Evolutionary conservation across 2,888 invertebrate species (phyloP), one percentile per base, ranked within the genome.

Genomic region (Nomada goodeniana): DNA sequence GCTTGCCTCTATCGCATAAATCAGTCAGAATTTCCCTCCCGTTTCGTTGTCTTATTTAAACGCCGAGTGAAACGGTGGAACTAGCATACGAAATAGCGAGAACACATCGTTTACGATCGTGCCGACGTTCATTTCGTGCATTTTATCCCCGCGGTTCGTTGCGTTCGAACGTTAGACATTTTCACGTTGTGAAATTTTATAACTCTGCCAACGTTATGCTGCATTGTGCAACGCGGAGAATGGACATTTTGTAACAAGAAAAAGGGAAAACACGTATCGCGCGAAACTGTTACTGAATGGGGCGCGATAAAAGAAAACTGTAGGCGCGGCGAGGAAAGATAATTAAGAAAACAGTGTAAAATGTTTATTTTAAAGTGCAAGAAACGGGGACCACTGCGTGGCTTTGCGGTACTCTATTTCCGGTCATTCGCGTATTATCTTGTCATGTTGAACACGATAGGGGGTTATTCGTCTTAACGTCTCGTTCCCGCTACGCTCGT

Each of bases 381-480:
- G 15, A n/a, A 65, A 13, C 29, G 9, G n/a, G 13, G 29, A n/a
- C 13, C 9, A 15, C 26, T 57, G 15, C 5, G 7, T 1, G 59
- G 59, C 59, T 59, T 29, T 50, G n/a, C 26, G 13, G 13, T 7
- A n/a, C 11, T 29, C 29, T 60, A 7, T 36, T 60, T 10, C 23
- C 13, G n/a, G 11, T 52, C 29, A 36, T 47, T 26, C n/a, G 20
- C 13, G 29, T 42, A 47, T 53, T 57, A 44, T 53, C 23, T 15
- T 63, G 63, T 53, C 63, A 53, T 26, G 53, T 29, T 26, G 18
- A 72, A 52, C 42, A 44, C 44, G 26, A 63, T 42, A 42, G 11
- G 18, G 36, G n/a, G 36, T 63, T 63, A 72, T 72, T 60, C 36
- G 60, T 71, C 52, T 71, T 60, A 52, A 71, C 61, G 50, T 61